These are phyloP conservation scores for Elanus axillaris DNA, from an alignment of 2,113 vertebrate species.

Conservation along the genomic window DNA sequence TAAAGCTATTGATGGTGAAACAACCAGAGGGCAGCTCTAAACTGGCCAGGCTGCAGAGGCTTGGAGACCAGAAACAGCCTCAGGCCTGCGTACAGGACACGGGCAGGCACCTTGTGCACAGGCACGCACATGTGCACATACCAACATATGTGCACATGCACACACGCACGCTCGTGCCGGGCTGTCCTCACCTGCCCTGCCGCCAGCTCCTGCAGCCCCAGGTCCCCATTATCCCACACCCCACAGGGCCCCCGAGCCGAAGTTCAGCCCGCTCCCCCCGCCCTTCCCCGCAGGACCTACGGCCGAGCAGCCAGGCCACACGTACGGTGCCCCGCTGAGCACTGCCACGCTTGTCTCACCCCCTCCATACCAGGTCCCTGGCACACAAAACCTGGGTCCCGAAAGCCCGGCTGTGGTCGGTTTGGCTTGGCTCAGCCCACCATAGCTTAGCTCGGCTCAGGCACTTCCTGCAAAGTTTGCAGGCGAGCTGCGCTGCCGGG, in stretches of 20 bases:
- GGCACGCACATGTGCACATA: background rate
- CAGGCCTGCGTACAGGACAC: fast-evolving
- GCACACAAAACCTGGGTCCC: background rate
- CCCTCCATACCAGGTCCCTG: background rate
- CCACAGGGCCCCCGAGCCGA: background rate
- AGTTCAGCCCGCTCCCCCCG: too few relatives aligned
- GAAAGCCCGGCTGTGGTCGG: background rate
- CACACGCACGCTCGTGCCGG: too few relatives aligned
- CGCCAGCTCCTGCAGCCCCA: background rate
- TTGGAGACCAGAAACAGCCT: background rate
- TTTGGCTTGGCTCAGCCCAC: background rate
- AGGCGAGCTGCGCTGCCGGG: background rate
- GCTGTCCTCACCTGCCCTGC: background rate
- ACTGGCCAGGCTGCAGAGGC: background rate
- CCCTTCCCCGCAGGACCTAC: background rate
- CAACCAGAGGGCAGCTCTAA: background rate
- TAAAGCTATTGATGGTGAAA: background rate
- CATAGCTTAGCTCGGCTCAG: background rate
- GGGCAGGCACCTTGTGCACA: too few relatives aligned
- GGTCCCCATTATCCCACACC: background rate
- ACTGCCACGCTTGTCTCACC: background rate
- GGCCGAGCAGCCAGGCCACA: background rate
- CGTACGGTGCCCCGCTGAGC: background rate
- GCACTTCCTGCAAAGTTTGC: background rate
- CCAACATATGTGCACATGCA: background rate